Evolutionary conservation across 2,113 vertebrate species (phyloP), one percentile per base, ranked within the genome.

Genomic region (Sinocyclocheilus rhinocerous): DNA sequence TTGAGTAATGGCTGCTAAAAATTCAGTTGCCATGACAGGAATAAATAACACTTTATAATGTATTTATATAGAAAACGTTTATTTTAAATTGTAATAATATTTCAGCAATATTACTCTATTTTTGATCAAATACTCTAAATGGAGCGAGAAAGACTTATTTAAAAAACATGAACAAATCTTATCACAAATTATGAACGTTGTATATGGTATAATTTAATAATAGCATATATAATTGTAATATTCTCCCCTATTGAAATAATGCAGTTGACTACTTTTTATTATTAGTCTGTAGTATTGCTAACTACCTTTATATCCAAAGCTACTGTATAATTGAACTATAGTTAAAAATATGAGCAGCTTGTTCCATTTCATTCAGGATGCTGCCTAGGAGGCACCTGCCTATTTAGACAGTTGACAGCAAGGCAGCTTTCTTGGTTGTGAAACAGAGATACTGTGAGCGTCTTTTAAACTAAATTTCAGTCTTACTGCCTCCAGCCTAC

Each of bases 401-500:
- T 65, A 13, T 65, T 65, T 26, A 65, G 61, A 65, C 61, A 65
- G 61, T 26, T 76, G 42, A 20, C 50, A 55, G 48, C 48, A 77
- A 29, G 76, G 24, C 33, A 73, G 20, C 39, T 73, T 42, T 42
- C 70, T 73, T 73, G 70, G 36, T 73, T 73, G 70, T 73, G 70
- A 73, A 73, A 73, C 70, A 73, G 36, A 73, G 70, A 33, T 36
- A 70, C 67, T 70, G 67, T 20, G 29, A 26, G 24, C 57, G 1
- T 10, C 36, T 59, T 59, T 18, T 61, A 22, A 59, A 59, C 61
- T 6, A 42, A 77, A 76, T 15, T 84, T 87, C 61, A 45, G 9
- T 81, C 81, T 69, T 18, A 18, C 33, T 55, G 61, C 55, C n/a
- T 57, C 24, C 86, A 84, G 36, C 81, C 69, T 48, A 70, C 86